Conservation (phyloP, 2,113 vertebrate species). For the Megaceryle maxima region DNA sequence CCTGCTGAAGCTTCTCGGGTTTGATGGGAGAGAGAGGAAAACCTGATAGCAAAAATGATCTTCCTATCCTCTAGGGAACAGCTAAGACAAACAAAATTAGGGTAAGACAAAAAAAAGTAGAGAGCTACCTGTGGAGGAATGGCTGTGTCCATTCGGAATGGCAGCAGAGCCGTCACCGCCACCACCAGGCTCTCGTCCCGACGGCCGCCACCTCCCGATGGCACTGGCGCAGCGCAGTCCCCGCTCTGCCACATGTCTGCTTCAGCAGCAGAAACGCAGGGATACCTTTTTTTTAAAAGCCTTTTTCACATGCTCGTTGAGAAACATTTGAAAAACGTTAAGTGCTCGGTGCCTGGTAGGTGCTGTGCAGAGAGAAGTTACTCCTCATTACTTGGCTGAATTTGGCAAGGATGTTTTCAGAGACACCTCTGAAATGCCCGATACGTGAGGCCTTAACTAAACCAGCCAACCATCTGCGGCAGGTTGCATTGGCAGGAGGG, state of each 20-base stretch:
- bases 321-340: background rate
- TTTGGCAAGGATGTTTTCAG: background rate
- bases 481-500: constrained; percentile 13
- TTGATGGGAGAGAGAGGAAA: background rate
- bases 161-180: background rate
- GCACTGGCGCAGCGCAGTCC: accelerated
- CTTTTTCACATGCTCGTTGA: background rate
- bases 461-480: background rate
- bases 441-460: background rate
- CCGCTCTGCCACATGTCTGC: background rate
- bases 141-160: background rate
- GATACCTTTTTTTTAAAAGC: background rate
- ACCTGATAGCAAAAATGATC: background rate
- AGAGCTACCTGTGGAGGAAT: background rate
- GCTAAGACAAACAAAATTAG: background rate
- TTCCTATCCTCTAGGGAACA: background rate
- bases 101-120: background rate
- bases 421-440: background rate
- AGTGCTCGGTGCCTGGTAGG: background rate
- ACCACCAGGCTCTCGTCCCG: background rate
- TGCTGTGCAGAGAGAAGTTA: background rate
- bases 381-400: background rate
- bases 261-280: background rate
- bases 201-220: background rate
- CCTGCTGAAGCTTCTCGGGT: background rate